These are phyloP conservation scores for Berghia stephanieae DNA, from an alignment of 1,140 invertebrate genomes.

Conservation along the genomic window DNA sequence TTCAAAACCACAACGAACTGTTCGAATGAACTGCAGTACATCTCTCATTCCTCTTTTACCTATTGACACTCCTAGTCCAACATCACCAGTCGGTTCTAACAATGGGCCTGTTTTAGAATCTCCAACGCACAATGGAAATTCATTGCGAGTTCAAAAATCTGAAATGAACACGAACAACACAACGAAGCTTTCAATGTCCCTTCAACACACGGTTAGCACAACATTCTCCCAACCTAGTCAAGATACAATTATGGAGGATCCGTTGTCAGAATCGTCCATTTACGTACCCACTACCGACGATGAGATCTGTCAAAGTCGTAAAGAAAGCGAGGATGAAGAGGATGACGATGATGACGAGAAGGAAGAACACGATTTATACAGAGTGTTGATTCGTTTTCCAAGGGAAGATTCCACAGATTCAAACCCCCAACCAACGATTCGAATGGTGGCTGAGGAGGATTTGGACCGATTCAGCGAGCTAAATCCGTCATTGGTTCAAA, in stretches of 20 bases:
- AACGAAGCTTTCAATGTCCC: no score
- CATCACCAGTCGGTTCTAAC: background rate
- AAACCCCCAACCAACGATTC: conserved; percentile 40
- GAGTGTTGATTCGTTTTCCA: conserved; percentile 88
- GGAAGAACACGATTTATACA: conserved; percentile 74
- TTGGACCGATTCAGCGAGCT: conserved; percentile 38
- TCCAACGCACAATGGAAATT: no score
- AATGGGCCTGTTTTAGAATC: no score
- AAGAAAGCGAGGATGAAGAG: conserved; percentile 28
- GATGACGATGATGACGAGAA: conserved; percentile 38
- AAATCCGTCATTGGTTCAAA: conserved; percentile 31
- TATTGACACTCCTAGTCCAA: conserved; percentile 37
- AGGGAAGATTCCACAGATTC: conserved; percentile 53
- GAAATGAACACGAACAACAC: no score
- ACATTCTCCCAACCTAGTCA: conserved; percentile 43
- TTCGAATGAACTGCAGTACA: conserved; percentile 36
- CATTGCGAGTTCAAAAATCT: no score
- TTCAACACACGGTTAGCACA: conserved; percentile 37
- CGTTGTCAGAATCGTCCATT: conserved; percentile 5
- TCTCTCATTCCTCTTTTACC: conserved; percentile 45
- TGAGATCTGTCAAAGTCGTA: no score
- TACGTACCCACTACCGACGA: background rate
- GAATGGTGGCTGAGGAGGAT: conserved; percentile 44
- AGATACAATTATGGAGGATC: conserved; percentile 21
- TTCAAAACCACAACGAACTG: background rate